A percentile compares a stretch with the other conserved stretches of the same genome.
Conservation (phyloP, 2,113 vertebrate genomes). For the Charadrius vociferus region DNA sequence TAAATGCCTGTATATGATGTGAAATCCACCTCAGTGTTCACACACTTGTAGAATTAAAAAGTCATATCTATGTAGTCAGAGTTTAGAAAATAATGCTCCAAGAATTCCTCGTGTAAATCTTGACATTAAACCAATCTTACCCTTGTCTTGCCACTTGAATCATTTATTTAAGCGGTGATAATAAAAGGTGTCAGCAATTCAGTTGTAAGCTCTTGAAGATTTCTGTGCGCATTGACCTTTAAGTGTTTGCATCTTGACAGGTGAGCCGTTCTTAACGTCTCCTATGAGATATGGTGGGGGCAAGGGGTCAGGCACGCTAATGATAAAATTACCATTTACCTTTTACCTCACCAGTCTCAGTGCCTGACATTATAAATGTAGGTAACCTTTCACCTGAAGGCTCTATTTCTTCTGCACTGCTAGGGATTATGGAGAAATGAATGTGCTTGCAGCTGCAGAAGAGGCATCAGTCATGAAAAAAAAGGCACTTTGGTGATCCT, state of each 20-base stretch:
- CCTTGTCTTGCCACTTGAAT: slow-evolving; percentile 69
- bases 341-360: slow-evolving; percentile 73
- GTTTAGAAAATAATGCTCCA: slow-evolving; percentile 26
- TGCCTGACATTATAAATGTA: slow-evolving; percentile 82
- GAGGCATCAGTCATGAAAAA: background rate
- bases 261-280: slow-evolving; percentile 70
- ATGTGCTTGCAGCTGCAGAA: slow-evolving; percentile 37
- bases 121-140: slow-evolving; percentile 64
- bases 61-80: background rate
- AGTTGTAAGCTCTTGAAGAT: slow-evolving; percentile 72
- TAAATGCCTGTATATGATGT: background rate
- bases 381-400: slow-evolving; percentile 82
- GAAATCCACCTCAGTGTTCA: background rate
- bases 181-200: slow-evolving; percentile 84
- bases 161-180: slow-evolving; percentile 84
- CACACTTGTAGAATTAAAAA: background rate
- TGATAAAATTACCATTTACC: slow-evolving; percentile 86
- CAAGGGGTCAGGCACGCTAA: slow-evolving; percentile 83
- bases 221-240: slow-evolving; percentile 81
- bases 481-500: background rate
- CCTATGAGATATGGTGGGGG: slow-evolving; percentile 73
- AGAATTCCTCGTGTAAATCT: slow-evolving; percentile 60
- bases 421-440: slow-evolving; percentile 54
- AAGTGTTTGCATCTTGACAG: slow-evolving; percentile 76
- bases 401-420: slow-evolving; percentile 64